Evolutionary conservation across 2,113 vertebrate species (phyloP).

Genomic region (Silurus asotus): DNA sequence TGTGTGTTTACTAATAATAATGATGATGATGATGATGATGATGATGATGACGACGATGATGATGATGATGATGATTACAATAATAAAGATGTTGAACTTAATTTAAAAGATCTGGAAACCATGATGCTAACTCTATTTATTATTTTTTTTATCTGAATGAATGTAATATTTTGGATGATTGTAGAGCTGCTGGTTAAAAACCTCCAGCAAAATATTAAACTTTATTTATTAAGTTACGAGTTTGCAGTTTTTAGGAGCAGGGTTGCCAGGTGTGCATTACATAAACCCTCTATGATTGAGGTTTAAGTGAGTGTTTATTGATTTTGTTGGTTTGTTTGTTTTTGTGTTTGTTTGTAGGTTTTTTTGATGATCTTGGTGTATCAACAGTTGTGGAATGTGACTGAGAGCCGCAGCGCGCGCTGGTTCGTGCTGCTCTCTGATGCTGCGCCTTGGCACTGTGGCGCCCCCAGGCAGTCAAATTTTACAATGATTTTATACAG

Average conservation of each 20-base stretch:
- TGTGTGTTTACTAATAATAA: too few species aligned
- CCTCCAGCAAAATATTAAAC: too few species aligned
- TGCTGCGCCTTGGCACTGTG: conserved; percentile 10
- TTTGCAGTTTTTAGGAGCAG: neutral
- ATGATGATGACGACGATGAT: too few species aligned
- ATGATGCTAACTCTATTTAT: neutral
- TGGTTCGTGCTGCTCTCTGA: neutral
- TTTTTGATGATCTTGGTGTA: neutral
- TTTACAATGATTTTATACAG: neutral
- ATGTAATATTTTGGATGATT: too few species aligned
- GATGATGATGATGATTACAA: too few species aligned
- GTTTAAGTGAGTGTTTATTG: neutral
- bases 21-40: too few species aligned
- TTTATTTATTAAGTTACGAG: too few species aligned
- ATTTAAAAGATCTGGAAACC: neutral
- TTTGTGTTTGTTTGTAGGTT: neutral
- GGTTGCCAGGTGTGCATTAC: neutral
- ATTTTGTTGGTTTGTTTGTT: neutral
- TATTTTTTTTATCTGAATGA: too few species aligned
- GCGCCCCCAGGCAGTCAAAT: conserved; percentile 14
- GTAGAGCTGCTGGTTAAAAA: too few species aligned
- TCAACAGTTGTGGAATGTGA: neutral
- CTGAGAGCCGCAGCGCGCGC: neutral
- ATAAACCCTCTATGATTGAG: neutral
- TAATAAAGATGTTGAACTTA: too few species aligned